Evolutionary conservation across 2,113 vertebrate species (phyloP).

Genomic region (Sylvia atricapilla): DNA sequence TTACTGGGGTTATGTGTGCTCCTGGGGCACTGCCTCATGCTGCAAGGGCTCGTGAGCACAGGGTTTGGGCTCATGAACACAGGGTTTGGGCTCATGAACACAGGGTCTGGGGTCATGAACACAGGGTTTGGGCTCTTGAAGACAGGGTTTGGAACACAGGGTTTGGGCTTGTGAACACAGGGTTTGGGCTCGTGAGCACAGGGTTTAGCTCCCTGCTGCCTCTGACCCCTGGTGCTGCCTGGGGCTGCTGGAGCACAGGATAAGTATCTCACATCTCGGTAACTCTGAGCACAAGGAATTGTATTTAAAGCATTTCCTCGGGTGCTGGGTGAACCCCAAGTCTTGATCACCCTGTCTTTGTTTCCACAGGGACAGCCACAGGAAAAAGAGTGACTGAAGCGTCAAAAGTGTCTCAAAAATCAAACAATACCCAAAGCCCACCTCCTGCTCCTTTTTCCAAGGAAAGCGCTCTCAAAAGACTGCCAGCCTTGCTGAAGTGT

Average conservation of each 20-base stretch:
- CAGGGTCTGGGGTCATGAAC: not conserved
- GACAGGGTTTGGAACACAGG: not conserved
- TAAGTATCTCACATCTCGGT: not conserved
- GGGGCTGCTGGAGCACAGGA: not conserved
- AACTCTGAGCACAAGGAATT: not conserved
- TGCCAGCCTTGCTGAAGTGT: not conserved
- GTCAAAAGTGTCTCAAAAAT: not conserved
- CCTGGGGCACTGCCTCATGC: rapidly evolving
- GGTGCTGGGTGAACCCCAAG: not conserved
- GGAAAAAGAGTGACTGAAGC: not conserved
- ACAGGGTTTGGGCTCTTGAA: rapidly evolving
- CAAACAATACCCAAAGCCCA: not conserved
- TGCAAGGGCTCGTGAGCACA: not conserved
- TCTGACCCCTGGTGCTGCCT: rapidly evolving
- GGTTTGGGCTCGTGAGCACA: not conserved
- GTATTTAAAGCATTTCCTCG: not conserved
- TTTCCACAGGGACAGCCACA: not conserved
- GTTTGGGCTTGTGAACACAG: rapidly evolving
- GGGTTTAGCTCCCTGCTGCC: not conserved
- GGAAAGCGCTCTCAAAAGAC: not conserved
- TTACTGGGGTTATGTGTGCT: not conserved
- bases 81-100: not conserved
- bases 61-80: not conserved
- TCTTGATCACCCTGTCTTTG: not conserved
- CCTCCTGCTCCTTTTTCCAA: not conserved